Percentiles rank a stretch among this genome's conserved stretches.
These are phyloP conservation scores for Danio choprae DNA, from an alignment of 2,797 vertebrate genomes.

Conservation along the genomic window DNA sequence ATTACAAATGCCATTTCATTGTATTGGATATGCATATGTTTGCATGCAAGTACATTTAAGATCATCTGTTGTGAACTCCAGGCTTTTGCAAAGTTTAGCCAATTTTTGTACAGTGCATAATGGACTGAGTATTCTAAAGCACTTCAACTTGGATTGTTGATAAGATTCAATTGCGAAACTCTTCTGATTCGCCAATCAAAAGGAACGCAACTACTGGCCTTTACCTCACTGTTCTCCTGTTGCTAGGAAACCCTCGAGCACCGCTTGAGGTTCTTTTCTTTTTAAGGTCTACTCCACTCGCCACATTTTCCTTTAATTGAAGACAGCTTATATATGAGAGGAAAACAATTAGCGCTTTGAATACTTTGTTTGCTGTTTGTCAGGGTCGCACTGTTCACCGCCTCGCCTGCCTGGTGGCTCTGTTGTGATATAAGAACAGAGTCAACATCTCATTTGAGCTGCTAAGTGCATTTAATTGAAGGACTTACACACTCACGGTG, in stretches of 20 bases:
- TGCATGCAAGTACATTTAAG: slow-evolving; percentile 63
- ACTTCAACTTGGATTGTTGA: slow-evolving; percentile 30
- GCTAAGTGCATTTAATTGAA: slow-evolving; percentile 60
- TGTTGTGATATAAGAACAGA: slow-evolving; percentile 64
- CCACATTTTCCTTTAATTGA: slow-evolving; percentile 59
- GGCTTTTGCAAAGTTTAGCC: background rate
- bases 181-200: slow-evolving; percentile 38
- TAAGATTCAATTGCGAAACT: slow-evolving; percentile 27
- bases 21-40: slow-evolving; percentile 77
- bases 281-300: slow-evolving; percentile 63
- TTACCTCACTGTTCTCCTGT: slow-evolving; percentile 64
- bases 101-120: slow-evolving; percentile 5
- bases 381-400: slow-evolving; percentile 67
- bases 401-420: slow-evolving; percentile 69
- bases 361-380: slow-evolving; percentile 62
- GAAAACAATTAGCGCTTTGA: slow-evolving; percentile 67
- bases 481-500: slow-evolving; percentile 53
- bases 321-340: slow-evolving; percentile 69
- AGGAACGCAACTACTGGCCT: slow-evolving; percentile 52
- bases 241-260: slow-evolving; percentile 71
- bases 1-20: slow-evolving; percentile 74
- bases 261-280: slow-evolving; percentile 63
- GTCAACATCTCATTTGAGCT: slow-evolving; percentile 63
- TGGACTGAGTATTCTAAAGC: slow-evolving; percentile 10
- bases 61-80: slow-evolving; percentile 35